These are phyloP conservation scores for Mandrillus leucophaeus DNA, from an alignment of 2,113 vertebrate species.

Conservation along the genomic window DNA sequence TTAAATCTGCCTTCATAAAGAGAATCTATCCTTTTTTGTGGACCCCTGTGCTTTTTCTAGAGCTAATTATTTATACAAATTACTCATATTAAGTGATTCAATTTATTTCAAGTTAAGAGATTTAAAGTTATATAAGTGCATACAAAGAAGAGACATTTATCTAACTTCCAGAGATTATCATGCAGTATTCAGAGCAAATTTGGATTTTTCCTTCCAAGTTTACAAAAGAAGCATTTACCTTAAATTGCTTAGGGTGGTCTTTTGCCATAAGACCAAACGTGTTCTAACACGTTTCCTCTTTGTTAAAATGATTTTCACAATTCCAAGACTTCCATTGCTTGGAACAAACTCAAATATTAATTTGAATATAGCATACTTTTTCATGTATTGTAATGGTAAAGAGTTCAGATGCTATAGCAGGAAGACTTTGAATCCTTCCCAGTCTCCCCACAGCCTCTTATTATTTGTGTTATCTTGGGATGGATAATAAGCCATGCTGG, in stretches of 20 bases:
- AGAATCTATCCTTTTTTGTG: constrained; percentile 25
- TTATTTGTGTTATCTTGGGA: neutral
- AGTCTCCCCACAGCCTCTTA: neutral
- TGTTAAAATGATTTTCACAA: constrained; percentile 31
- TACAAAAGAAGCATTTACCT: neutral
- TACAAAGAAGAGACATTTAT: neutral
- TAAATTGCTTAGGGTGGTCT: constrained; percentile 4
- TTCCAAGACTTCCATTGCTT: constrained; percentile 5
- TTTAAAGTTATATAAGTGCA: constrained; percentile 22
- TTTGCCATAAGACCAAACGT: too few species aligned
- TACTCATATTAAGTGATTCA: constrained; percentile 15
- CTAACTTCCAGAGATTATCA: neutral
- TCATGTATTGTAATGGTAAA: constrained; percentile 32
- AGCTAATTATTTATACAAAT: constrained; percentile 54
- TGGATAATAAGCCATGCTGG: neutral
- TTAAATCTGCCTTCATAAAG: neutral
- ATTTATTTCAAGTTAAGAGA: constrained; percentile 41
- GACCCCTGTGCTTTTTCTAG: constrained; percentile 13
- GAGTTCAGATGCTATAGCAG: neutral
- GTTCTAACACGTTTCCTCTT: neutral
- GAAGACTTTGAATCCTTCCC: neutral
- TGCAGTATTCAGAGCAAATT: constrained; percentile 23
- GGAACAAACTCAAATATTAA: constrained; percentile 24
- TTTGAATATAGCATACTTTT: neutral
- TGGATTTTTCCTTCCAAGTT: constrained; percentile 27